Percentiles rank a stretch among this genome's conserved stretches.
phyloP scores from a whole-genome alignment of 2,888 invertebrate genomes.

The Allolobophora icterica region DNA sequence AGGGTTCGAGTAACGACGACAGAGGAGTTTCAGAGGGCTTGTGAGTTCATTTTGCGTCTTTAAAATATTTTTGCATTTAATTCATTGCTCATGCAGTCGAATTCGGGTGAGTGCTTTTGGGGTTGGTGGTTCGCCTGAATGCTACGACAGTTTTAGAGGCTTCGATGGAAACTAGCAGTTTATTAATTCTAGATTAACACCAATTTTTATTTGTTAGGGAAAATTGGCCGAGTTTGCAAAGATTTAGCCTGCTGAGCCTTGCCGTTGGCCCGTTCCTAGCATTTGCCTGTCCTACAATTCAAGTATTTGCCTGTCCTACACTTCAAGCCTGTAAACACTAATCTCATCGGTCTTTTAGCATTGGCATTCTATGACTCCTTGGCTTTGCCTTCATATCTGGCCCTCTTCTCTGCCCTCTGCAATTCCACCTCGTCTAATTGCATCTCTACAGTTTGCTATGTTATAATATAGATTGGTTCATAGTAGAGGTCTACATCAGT shows the following conservation, averaged over 20 bases:
- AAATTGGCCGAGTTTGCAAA: neutral
- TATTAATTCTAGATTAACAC: neutral
- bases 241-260: neutral
- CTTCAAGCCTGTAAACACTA: neutral
- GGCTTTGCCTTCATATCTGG: neutral
- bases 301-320: neutral
- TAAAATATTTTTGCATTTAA: neutral
- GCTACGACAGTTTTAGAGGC: neutral
- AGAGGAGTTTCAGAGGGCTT: neutral
- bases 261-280: too few species aligned
- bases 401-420: neutral
- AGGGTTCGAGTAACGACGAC: neutral
- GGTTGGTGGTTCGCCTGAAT: neutral
- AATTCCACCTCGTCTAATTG: neutral
- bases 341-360: neutral
- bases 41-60: slow-evolving; percentile 9
- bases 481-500: too few species aligned
- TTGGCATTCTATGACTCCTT: neutral
- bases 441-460: neutral
- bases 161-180: neutral
- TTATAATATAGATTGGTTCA: neutral
- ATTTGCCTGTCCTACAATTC: neutral
- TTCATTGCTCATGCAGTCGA: neutral
- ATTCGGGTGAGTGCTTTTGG: neutral
- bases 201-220: neutral